Evolutionary conservation across 2,888 invertebrate species (phyloP).

Genomic region (Chalcis sispes): DNA sequence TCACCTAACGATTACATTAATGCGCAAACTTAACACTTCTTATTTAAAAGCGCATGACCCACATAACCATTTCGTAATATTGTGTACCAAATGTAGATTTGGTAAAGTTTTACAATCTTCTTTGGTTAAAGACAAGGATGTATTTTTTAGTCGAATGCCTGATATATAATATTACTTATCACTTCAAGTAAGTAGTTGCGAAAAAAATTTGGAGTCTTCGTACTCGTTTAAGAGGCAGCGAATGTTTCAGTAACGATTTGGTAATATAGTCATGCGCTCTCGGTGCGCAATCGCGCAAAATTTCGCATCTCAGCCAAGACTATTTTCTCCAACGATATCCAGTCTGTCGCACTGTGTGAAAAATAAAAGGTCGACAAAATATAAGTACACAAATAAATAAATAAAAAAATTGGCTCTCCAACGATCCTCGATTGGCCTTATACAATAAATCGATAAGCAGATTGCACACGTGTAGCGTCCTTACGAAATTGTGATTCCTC

Average conservation of each 20-base stretch:
- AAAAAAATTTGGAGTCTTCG: conserved; percentile 3
- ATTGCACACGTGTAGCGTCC: too few relatives aligned
- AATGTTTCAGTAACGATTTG: neutral
- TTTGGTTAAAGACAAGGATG: conserved; percentile 15
- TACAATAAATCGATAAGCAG: too few relatives aligned
- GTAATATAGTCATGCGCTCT: neutral
- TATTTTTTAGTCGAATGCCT: neutral
- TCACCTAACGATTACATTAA: conserved; percentile 40
- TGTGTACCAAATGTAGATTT: conserved; percentile 24
- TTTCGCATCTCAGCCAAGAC: too few relatives aligned
- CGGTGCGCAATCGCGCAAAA: too few relatives aligned
- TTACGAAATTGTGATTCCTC: too few relatives aligned
- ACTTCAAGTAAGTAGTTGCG: conserved; percentile 22
- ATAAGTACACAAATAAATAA: too few relatives aligned
- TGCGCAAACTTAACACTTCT: conserved; percentile 26
- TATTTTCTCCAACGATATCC: too few relatives aligned
- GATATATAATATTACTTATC: conserved; percentile 29
- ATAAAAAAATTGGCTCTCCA: too few relatives aligned
- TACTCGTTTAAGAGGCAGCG: neutral
- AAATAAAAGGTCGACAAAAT: too few relatives aligned
- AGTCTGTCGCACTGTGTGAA: too few relatives aligned
- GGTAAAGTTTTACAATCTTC: conserved; percentile 34
- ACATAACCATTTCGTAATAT: conserved; percentile 49
- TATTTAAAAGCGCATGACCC: conserved; percentile 44
- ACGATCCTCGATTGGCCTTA: too few relatives aligned